These are phyloP conservation scores for Cheirogaleus medius DNA, from an alignment of 2,113 vertebrate genomes.

Conservation along the genomic window DNA sequence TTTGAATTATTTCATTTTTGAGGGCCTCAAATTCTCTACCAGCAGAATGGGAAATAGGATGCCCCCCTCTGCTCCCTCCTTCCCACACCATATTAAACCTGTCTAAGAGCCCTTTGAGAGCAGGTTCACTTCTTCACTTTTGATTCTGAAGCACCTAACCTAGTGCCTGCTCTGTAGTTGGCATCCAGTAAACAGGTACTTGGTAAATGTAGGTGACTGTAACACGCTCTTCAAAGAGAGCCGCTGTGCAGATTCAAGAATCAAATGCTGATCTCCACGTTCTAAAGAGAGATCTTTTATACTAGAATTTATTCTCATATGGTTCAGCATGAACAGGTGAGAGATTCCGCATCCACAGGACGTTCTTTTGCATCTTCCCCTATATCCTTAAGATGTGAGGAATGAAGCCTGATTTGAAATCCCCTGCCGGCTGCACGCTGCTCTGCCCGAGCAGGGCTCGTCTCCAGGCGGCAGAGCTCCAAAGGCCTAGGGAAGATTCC, in stretches of 20 bases:
- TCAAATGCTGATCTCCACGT: background rate
- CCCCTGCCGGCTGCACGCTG: background rate
- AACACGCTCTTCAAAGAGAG: background rate
- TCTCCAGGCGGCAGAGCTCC: background rate
- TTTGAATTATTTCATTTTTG: background rate
- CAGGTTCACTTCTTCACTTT: background rate
- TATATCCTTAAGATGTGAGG: background rate
- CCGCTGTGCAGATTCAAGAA: background rate
- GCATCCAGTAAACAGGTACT: background rate
- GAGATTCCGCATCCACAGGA: background rate
- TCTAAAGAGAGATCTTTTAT: background rate
- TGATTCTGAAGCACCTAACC: background rate
- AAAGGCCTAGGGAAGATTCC: background rate
- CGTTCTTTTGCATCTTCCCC: background rate
- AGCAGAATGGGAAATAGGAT: background rate
- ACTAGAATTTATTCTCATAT: background rate
- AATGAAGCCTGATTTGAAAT: background rate
- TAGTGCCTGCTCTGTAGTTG: background rate
- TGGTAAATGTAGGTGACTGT: background rate
- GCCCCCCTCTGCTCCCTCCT: background rate
- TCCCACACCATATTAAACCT: background rate
- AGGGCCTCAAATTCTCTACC: background rate
- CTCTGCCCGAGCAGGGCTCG: background rate
- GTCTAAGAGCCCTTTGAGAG: background rate
- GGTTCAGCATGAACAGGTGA: background rate